Evolutionary conservation across 64 coral and sea anemone genomes (phyloP).

Genomic region (Stylophora pistillata): DNA sequence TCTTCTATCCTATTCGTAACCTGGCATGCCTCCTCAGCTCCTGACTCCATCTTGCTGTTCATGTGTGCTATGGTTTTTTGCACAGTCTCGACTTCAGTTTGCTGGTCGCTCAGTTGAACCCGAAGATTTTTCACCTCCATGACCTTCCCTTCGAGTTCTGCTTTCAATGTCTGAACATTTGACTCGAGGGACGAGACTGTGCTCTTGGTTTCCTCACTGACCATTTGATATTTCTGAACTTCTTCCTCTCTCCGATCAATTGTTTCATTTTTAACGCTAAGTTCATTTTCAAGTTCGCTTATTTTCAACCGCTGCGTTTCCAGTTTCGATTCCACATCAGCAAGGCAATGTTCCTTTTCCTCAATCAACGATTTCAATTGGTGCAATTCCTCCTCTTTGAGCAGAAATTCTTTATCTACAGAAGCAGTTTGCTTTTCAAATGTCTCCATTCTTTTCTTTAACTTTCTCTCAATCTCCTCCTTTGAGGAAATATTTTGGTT

Average conservation of each 20-base stretch:
- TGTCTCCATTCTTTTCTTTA: conserved; percentile 29
- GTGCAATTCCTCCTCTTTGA: conserved; percentile 35
- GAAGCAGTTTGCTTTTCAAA: conserved; percentile 46
- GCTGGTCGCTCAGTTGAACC: conserved; percentile 35
- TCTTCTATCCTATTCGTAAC: conserved; percentile 50
- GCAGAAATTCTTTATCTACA: conserved; percentile 57
- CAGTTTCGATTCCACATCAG: not conserved
- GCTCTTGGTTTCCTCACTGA: conserved; percentile 21
- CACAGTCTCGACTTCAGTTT: conserved; percentile 50
- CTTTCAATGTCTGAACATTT: conserved; percentile 35
- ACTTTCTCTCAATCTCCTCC: conserved; percentile 39
- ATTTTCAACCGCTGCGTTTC: conserved; percentile 13
- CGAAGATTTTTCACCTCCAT: conserved; percentile 60
- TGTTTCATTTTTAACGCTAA: conserved; percentile 15
- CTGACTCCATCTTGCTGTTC: conserved; percentile 50
- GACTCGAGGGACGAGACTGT: conserved; percentile 53
- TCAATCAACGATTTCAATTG: conserved; percentile 4
- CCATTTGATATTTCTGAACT: conserved; percentile 28
- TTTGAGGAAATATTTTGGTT: conserved; percentile 9
- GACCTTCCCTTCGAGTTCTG: conserved; percentile 52
- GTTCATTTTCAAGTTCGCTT: not conserved
- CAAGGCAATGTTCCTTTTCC: conserved; percentile 10
- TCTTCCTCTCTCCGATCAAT: conserved; percentile 60
- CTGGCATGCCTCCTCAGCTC: conserved; percentile 25
- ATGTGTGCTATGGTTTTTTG: conserved; percentile 62